These are phyloP conservation scores for Dallia pectoralis DNA, from an alignment of 2,797 vertebrate species.

Conservation along the genomic window DNA sequence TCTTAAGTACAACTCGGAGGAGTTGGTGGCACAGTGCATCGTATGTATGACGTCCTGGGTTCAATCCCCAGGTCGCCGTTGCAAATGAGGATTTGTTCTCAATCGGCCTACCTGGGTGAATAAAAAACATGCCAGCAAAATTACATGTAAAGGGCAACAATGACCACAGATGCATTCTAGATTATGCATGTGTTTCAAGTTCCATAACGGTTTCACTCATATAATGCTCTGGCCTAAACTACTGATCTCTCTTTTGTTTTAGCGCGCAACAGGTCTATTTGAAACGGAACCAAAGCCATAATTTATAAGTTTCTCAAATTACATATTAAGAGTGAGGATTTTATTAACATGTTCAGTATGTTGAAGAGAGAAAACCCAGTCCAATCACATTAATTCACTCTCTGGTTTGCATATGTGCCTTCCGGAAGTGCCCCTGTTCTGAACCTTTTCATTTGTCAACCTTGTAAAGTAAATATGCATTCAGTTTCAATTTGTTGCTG, in stretches of 20 bases:
- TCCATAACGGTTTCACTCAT: neutral
- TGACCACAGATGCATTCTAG: neutral
- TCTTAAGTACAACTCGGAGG: too few species aligned
- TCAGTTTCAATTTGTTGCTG: slow-evolving; percentile 52
- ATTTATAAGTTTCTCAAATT: too few species aligned
- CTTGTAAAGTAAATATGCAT: slow-evolving; percentile 66
- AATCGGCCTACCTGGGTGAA: too few species aligned
- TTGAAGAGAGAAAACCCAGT: neutral
- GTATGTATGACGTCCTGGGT: too few species aligned
- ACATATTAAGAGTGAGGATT: neutral
- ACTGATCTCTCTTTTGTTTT: neutral
- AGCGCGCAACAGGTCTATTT: neutral
- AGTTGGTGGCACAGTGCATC: too few species aligned
- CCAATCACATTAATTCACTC: neutral
- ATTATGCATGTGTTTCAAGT: neutral
- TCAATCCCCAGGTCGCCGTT: too few species aligned
- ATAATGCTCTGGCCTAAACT: neutral
- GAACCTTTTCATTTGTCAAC: slow-evolving; percentile 30
- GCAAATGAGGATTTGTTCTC: too few species aligned
- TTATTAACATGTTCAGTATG: neutral
- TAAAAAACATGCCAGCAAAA: too few species aligned
- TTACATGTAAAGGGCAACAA: slow-evolving; percentile 2
- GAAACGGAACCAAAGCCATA: neutral
- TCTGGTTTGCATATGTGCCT: slow-evolving; percentile 3
- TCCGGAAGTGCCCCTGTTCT: slow-evolving; percentile 36